phyloP scores from a whole-genome alignment of 92 coral and sea anemone genomes.

The Metridium senile region DNA sequence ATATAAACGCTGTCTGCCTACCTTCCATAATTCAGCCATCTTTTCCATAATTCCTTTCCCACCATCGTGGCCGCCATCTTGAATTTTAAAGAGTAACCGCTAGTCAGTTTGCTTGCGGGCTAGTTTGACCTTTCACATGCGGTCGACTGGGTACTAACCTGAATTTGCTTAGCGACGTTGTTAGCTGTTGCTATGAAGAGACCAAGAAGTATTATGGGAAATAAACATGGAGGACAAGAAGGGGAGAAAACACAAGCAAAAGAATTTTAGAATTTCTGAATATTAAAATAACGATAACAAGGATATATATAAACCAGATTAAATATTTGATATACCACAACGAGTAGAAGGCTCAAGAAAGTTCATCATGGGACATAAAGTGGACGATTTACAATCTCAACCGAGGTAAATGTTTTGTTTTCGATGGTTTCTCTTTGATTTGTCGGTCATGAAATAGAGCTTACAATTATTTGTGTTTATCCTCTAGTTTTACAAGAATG shows the following conservation, averaged over 20 bases:
- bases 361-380: conserved; percentile 56
- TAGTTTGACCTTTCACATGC: too few species aligned
- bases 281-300: neutral
- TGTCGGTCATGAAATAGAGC: too few species aligned
- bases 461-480: neutral
- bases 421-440: too few species aligned
- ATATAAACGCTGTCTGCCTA: neutral
- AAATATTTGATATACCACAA: neutral
- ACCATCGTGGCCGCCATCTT: conserved; percentile 86
- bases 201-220: conserved; percentile 25
- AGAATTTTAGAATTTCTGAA: neutral
- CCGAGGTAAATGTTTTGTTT: conserved; percentile 29
- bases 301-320: neutral
- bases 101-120: conserved; percentile 17
- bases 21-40: conserved; percentile 40
- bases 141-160: conserved; percentile 8
- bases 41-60: conserved; percentile 43
- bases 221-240: conserved; percentile 31
- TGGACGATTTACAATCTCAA: conserved; percentile 32
- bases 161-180: conserved; percentile 33
- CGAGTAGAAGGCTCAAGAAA: neutral
- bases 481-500: conserved; percentile 56
- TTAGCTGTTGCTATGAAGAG: conserved; percentile 33
- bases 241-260: neutral
- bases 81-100: conserved; percentile 47